These are phyloP conservation scores for Morpho deidamia DNA, from an alignment of 2,888 invertebrate species.

Conservation along the genomic window DNA sequence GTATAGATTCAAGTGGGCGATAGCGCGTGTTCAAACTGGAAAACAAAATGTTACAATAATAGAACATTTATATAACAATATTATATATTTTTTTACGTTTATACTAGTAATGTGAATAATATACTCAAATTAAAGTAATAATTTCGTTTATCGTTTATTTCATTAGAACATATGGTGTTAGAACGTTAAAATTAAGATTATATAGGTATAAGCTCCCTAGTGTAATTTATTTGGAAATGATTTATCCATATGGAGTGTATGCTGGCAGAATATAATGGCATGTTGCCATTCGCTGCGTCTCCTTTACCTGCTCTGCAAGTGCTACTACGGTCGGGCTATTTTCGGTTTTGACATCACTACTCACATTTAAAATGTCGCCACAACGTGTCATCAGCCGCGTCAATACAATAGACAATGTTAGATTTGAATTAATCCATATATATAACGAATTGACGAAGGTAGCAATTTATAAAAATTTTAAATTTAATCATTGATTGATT, in stretches of 20 bases:
- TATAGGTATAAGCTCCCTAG: too few relatives aligned
- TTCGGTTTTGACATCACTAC: slow-evolving; percentile 53
- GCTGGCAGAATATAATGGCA: slow-evolving; percentile 30
- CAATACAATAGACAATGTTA: slow-evolving; percentile 6
- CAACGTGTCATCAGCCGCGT: slow-evolving; percentile 28
- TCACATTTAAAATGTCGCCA: slow-evolving; percentile 52
- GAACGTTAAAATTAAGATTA: too few relatives aligned
- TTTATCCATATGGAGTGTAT: slow-evolving; percentile 11
- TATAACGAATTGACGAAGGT: too few relatives aligned
- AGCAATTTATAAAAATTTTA: too few relatives aligned
- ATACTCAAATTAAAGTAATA: neutral
- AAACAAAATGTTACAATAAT: too few relatives aligned
- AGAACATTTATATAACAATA: too few relatives aligned
- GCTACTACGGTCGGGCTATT: slow-evolving; percentile 44
- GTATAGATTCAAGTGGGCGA: too few relatives aligned
- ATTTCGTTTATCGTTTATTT: too few relatives aligned
- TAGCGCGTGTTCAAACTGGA: too few relatives aligned
- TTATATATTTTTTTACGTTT: neutral
- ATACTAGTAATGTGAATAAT: neutral
- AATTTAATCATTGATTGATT: too few relatives aligned
- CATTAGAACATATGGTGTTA: too few relatives aligned
- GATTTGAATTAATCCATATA: neutral
- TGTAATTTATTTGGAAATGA: neutral
- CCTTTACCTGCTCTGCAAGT: slow-evolving; percentile 48
- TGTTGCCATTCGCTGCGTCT: slow-evolving; percentile 29